Evolutionary conservation across 2,113 vertebrate species (phyloP).

Genomic region (Solea solea): DNA sequence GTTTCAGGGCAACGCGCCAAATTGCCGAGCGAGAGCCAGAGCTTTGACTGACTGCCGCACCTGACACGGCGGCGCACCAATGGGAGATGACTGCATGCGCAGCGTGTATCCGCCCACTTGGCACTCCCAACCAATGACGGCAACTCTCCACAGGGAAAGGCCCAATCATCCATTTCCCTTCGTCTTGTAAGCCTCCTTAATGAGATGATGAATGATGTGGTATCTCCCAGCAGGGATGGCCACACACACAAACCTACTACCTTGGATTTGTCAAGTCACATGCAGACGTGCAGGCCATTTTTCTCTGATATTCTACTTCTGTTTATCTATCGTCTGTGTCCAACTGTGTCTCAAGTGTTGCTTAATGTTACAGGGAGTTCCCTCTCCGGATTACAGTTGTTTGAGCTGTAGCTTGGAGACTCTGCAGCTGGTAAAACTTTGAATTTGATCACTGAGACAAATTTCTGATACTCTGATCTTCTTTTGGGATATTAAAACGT

Average conservation of each 20-base stretch:
- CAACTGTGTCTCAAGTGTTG: slow-evolving; percentile 19
- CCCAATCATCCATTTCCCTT: slow-evolving; percentile 41
- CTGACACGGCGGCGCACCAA: slow-evolving; percentile 59
- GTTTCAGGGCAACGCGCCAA: slow-evolving; percentile 62
- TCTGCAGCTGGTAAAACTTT: slow-evolving; percentile 16
- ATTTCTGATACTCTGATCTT: slow-evolving; percentile 15
- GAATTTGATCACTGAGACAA: slow-evolving; percentile 40
- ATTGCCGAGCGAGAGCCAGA: slow-evolving; percentile 43
- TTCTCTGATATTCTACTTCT: slow-evolving; percentile 28
- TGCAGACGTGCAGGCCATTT: slow-evolving; percentile 35
- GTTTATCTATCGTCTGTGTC: slow-evolving; percentile 15
- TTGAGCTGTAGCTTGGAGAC: slow-evolving; percentile 10
- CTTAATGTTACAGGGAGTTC: slow-evolving; percentile 16
- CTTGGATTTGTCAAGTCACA: slow-evolving; percentile 35
- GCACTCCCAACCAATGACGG: slow-evolving; percentile 49
- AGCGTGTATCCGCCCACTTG: slow-evolving; percentile 47
- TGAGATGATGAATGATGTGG: slow-evolving; percentile 69
- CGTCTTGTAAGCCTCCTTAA: slow-evolving; percentile 55
- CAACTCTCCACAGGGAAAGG: slow-evolving; percentile 13
- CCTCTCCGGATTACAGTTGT: slow-evolving; percentile 25
- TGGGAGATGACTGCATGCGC: slow-evolving; percentile 8
- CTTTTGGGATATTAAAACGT: not conserved
- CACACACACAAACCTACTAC: slow-evolving; percentile 56
- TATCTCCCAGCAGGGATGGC: slow-evolving; percentile 61
- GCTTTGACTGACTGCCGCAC: slow-evolving; percentile 74